Evolutionary conservation across 2,113 vertebrate genomes (phyloP).

Genomic region (Forbesichthys agassizii): DNA sequence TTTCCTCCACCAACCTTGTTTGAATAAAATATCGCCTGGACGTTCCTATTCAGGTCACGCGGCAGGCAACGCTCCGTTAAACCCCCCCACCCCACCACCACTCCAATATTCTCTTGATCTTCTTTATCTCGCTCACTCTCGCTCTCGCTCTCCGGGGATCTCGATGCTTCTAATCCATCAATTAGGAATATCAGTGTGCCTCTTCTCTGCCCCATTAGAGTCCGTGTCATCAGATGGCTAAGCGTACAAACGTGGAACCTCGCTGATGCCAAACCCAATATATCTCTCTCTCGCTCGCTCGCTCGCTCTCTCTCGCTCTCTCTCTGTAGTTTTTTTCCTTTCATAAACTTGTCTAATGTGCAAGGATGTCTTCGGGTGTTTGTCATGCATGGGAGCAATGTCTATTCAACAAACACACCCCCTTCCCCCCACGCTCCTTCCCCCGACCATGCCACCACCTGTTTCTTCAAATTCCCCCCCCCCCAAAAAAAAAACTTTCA

Average conservation of each 20-base stretch:
- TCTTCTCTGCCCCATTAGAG: conserved; percentile 65
- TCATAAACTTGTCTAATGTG: neutral
- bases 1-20: conserved; percentile 44
- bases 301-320: conserved; percentile 16
- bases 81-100: conserved; percentile 16
- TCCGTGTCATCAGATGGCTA: conserved; percentile 65
- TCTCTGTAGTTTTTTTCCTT: conserved; percentile 1
- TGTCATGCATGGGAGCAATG: conserved; percentile 2
- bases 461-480: neutral
- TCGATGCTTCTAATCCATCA: conserved; percentile 74
- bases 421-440: neutral
- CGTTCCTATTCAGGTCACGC: conserved; percentile 63
- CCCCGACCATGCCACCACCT: too few relatives aligned
- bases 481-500: too few relatives aligned
- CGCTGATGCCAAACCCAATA: conserved; percentile 58
- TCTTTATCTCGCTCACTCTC: conserved; percentile 16
- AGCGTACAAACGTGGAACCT: conserved; percentile 42
- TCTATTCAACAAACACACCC: neutral
- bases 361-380: conserved; percentile 15
- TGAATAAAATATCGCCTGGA: conserved; percentile 59
- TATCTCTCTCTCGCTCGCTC: conserved; percentile 17
- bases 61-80: conserved; percentile 43
- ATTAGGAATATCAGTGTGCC: conserved; percentile 75
- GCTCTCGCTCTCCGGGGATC: conserved; percentile 64
- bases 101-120: conserved; percentile 56